These are phyloP conservation scores for Luperina nickerlii DNA, from an alignment of 2,888 invertebrate species.

Conservation along the genomic window DNA sequence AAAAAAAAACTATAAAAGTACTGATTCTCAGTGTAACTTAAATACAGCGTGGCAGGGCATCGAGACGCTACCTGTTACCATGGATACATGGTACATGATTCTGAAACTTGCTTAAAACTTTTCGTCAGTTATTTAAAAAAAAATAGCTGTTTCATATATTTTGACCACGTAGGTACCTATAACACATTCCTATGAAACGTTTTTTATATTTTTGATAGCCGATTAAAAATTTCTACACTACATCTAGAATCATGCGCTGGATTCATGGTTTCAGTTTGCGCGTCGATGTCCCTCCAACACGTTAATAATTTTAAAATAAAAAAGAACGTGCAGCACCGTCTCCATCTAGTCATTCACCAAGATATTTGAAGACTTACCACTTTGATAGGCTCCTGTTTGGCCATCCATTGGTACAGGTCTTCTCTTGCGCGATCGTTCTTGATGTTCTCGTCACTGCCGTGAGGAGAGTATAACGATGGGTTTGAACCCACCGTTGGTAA, in stretches of 20 bases:
- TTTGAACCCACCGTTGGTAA: slow-evolving; percentile 92
- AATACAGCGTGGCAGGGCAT: neutral
- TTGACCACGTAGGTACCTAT: neutral
- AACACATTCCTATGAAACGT: neutral
- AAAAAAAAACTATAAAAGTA: neutral
- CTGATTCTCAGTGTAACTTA: neutral
- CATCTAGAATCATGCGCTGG: neutral
- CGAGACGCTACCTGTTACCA: neutral
- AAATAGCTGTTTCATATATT: neutral
- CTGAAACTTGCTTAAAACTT: neutral
- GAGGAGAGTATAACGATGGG: slow-evolving; percentile 90
- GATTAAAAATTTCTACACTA: neutral
- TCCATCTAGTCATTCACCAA: slow-evolving; percentile 2
- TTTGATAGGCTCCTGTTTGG: slow-evolving; percentile 94
- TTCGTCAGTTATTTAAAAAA: neutral
- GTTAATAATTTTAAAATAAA: neutral
- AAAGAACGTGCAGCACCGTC: slow-evolving; percentile 29
- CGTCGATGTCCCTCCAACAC: neutral
- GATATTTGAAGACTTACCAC: slow-evolving; percentile 75
- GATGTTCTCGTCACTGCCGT: slow-evolving; percentile 87
- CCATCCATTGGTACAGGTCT: slow-evolving; percentile 99
- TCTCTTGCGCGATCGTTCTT: slow-evolving; percentile 92
- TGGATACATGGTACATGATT: neutral
- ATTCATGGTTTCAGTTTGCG: neutral
- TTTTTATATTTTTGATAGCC: neutral